Conservation (phyloP, 2,888 invertebrate species). For the Isoperla grammatica region DNA sequence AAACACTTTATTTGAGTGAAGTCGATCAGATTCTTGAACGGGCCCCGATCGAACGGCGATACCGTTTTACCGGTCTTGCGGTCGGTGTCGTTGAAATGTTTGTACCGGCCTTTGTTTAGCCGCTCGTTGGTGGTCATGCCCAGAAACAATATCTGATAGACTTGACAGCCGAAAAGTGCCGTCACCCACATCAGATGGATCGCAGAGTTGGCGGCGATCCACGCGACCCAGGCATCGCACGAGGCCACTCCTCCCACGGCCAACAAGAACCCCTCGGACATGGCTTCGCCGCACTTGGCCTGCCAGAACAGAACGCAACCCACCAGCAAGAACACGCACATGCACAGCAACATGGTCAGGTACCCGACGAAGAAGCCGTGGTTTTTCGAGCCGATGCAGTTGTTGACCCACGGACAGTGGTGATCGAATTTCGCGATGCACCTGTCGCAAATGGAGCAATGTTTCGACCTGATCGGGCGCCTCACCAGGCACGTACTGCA, state of each 20-base stretch:
- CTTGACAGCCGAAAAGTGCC: conserved; percentile 80
- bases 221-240: conserved; percentile 88
- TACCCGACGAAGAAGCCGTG: conserved; percentile 93
- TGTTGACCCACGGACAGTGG: conserved; percentile 99
- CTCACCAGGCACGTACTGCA: conserved; percentile 95
- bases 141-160: conserved; percentile 87
- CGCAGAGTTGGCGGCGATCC: conserved; percentile 77
- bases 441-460: conserved; percentile 92
- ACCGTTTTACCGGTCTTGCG: conserved; percentile 58
- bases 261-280: conserved; percentile 26
- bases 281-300: conserved; percentile 43
- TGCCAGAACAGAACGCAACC: conserved; percentile 68
- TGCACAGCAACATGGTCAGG: conserved; percentile 70
- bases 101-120: conserved; percentile 90
- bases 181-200: conserved; percentile 89
- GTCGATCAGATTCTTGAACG: conserved; percentile 74
- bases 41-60: conserved; percentile 81
- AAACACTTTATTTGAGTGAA: conserved; percentile 75
- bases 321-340: conserved; percentile 78
- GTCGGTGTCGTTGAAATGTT: conserved; percentile 49
- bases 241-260: conserved; percentile 47
- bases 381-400: conserved; percentile 91
- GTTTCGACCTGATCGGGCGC: conserved; percentile 92
- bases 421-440: conserved; percentile 97
- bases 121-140: conserved; percentile 99